Conservation (phyloP, 2,888 invertebrate genomes). For the Zelleria hepariella region DNA sequence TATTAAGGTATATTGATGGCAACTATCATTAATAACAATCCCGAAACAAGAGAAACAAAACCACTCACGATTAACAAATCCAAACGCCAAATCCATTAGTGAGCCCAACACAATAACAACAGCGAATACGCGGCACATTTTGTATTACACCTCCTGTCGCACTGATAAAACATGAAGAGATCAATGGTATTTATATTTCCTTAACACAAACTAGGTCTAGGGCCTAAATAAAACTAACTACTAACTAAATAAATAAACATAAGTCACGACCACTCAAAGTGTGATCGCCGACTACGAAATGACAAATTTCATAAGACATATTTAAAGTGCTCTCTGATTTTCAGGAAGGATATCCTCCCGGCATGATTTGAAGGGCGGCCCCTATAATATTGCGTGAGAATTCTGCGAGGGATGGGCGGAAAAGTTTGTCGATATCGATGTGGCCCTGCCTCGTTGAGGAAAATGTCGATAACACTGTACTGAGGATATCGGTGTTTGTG, state of each 20-base stretch:
- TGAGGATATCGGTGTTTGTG: no score
- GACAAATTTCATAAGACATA: conserved; percentile 51
- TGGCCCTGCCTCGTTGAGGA: no score
- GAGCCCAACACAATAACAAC: conserved; percentile 23
- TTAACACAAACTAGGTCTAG: conserved; percentile 30
- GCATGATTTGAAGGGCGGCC: conserved; percentile 58
- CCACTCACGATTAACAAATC: conserved; percentile 58
- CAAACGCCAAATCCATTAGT: conserved; percentile 33
- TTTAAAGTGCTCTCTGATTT: conserved; percentile 60
- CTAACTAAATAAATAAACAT: conserved; percentile 10
- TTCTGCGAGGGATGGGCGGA: conserved; percentile 27
- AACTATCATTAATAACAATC: not conserved
- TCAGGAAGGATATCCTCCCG: conserved; percentile 51
- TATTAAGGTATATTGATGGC: not conserved
- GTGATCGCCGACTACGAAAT: conserved; percentile 41
- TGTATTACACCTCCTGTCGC: conserved; percentile 17
- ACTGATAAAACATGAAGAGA: conserved; percentile 22
- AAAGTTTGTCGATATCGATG: conserved; percentile 12
- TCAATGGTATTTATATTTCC: conserved; percentile 26
- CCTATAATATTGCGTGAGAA: conserved; percentile 34
- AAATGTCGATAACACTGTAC: no score
- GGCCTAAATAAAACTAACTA: conserved; percentile 20
- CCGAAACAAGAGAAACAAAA: not conserved
- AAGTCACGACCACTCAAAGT: conserved; percentile 17
- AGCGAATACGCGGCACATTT: conserved; percentile 41